Percentiles rank a stretch among this genome's conserved stretches.
Conservation (phyloP, 1,140 invertebrate species). For the Homalodisca vitripennis region DNA sequence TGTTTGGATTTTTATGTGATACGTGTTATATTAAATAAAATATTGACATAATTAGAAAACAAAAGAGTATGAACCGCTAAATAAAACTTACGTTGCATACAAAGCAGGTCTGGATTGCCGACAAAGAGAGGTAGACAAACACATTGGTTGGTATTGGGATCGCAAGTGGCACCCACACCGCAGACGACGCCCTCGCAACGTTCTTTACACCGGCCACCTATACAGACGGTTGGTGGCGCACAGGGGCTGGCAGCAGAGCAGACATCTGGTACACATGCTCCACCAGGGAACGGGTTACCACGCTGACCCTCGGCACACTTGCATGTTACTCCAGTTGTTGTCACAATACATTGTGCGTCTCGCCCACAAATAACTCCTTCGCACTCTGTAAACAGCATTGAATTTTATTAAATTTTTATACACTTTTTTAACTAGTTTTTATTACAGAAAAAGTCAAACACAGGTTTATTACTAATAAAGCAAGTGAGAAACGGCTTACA, state of each 20-base stretch:
- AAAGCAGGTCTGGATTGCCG: constrained; percentile 84
- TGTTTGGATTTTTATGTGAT: too few relatives aligned
- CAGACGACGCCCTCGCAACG: constrained; percentile 82
- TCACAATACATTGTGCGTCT: constrained; percentile 86
- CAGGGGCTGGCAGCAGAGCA: constrained; percentile 77
- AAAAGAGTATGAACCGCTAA: too few relatives aligned
- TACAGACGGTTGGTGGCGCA: constrained; percentile 73
- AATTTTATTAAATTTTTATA: too few relatives aligned
- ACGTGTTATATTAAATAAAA: too few relatives aligned
- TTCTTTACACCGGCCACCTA: constrained; percentile 80
- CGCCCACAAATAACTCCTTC: constrained; percentile 74
- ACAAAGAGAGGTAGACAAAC: constrained; percentile 83
- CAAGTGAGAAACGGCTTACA: too few relatives aligned
- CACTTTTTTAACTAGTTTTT: too few relatives aligned
- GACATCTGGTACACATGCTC: constrained; percentile 73
- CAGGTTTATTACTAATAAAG: too few relatives aligned
- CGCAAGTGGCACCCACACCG: constrained; percentile 77
- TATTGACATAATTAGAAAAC: too few relatives aligned
- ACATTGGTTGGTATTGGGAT: constrained; percentile 76
- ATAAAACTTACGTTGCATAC: constrained; percentile 85
- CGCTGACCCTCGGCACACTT: constrained; percentile 81
- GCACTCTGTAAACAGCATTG: constrained; percentile 62
- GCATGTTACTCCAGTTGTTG: constrained; percentile 80
- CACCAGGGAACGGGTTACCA: constrained; percentile 89
- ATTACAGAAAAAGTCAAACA: too few relatives aligned